phyloP scores from a whole-genome alignment of 2,888 invertebrate genomes.

The Fabriciana adippe region DNA sequence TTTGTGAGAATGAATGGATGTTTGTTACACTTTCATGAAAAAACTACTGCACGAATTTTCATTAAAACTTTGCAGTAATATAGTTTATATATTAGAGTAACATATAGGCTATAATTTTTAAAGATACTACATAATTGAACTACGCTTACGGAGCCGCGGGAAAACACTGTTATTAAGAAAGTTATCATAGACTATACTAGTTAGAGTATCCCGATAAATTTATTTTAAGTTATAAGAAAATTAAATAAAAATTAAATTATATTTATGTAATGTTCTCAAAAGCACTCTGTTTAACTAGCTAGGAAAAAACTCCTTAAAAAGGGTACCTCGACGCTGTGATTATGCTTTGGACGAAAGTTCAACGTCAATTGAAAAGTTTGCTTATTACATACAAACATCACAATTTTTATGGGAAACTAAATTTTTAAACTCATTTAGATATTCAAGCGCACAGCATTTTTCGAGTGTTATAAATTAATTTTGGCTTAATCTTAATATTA shows the following conservation, averaged over 20 bases:
- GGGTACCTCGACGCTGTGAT: slow-evolving; percentile 18
- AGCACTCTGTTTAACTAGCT: slow-evolving; percentile 21
- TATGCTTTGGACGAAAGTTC: slow-evolving; percentile 15
- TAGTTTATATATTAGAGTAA: too few species aligned
- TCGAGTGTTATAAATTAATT: too few species aligned
- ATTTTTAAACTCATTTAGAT: slow-evolving; percentile 5
- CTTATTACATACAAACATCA: slow-evolving; percentile 11
- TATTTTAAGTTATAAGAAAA: slow-evolving; percentile 17
- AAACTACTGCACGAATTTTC: too few species aligned
- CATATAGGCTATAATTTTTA: too few species aligned
- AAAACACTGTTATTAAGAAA: too few species aligned
- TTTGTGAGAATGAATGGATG: too few species aligned
- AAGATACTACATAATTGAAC: too few species aligned
- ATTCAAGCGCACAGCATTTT: not conserved
- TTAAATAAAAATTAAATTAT: slow-evolving; percentile 16
- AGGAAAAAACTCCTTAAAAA: slow-evolving; percentile 17
- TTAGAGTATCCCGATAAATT: slow-evolving; percentile 3
- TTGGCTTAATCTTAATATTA: too few species aligned
- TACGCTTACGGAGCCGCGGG: too few species aligned
- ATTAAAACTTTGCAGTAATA: too few species aligned
- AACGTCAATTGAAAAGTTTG: slow-evolving; percentile 19
- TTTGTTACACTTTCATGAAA: too few species aligned
- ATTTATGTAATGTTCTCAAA: slow-evolving; percentile 18
- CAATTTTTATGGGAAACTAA: slow-evolving; percentile 7
- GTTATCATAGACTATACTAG: not conserved